Conservation (phyloP, 1,140 invertebrate genomes). For the Tetraneura akinire region DNA sequence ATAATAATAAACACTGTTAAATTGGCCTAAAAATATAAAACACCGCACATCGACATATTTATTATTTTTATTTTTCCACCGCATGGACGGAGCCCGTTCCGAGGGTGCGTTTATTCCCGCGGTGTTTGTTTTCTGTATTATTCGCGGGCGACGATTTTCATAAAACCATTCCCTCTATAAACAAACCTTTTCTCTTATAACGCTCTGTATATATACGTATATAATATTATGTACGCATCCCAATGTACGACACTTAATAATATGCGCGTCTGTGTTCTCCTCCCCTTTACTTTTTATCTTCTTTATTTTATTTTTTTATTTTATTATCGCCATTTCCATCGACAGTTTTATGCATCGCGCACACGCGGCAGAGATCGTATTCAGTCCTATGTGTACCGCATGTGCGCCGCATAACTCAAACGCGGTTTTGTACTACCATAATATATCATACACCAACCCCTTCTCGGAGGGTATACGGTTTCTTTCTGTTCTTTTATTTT, state of each 20-base stretch:
- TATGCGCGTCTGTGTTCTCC: neutral
- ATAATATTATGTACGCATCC: no score
- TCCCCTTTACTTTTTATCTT: slow-evolving; percentile 8
- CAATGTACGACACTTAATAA: slow-evolving; percentile 38
- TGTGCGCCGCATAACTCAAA: slow-evolving; percentile 18
- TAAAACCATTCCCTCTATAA: slow-evolving; percentile 35
- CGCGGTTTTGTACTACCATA: no score
- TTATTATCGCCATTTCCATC: slow-evolving; percentile 45
- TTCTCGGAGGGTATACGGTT: neutral
- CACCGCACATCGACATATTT: neutral
- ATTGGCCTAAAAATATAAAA: neutral
- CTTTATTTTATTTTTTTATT: slow-evolving; percentile 3
- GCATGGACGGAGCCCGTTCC: neutral
- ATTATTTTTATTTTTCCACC: neutral
- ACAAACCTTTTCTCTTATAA: slow-evolving; percentile 36
- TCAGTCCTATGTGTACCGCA: slow-evolving; percentile 6
- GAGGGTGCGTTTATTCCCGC: neutral
- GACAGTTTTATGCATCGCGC: slow-evolving; percentile 37
- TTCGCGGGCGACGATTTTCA: slow-evolving; percentile 27
- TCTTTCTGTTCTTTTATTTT: slow-evolving; percentile 2
- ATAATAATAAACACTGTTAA: neutral
- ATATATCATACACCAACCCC: slow-evolving; percentile 15
- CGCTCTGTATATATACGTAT: no score
- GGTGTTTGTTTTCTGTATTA: slow-evolving; percentile 27
- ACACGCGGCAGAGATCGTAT: neutral